Evolutionary conservation across 1,140 invertebrate genomes (phyloP), one percentile per base, ranked within the genome.

Genomic region (Drosophila obscura): DNA sequence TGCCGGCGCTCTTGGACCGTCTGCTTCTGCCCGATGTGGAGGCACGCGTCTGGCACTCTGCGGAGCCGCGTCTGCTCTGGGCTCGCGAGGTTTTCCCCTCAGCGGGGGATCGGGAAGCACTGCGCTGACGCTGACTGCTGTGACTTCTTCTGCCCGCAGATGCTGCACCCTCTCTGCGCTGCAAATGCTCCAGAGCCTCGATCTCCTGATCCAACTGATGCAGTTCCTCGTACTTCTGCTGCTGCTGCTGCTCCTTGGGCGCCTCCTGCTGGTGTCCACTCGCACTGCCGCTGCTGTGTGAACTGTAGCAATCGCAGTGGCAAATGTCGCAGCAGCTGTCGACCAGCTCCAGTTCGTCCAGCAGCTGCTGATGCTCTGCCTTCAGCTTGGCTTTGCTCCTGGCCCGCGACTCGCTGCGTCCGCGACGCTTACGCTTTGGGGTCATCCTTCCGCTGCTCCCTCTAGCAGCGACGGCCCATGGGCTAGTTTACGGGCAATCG

Each of bases 271-370:
- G 59, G 9, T 43, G 39, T 3, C 26, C 58, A 13, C 66, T 69
- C 26, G 63, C 74, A 48, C 69, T 78, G 15, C 16, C 63, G 43
- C 68, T 46, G 68, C 88, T 82, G 60, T 91, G 90, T 22, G 90
- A 85, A 49, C 80, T 90, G 46, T 91, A 91, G 31, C 90, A 91
- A 62, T 91, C 90, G 55, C 90, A 91, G 53, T 91, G 90, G 44
- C 90, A 91, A 53, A 91, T 90, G 19, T 90, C 87, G 51, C 90
- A 91, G 52, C 90, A 91, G 61, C 80, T 91, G 44, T 89, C 77
- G 11, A 49, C 56, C 46, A 91, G 67, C n/a, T 84, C 90, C 61
- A 91, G 48, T 45, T 73, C 52, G n/a, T 73, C 68, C 8, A 91
- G 65, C 43, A 88, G 65, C 41, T 73, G 67, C 13, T 77, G 51